phyloP scores from a whole-genome alignment of 1,140 invertebrate species.

The Vanessa tameamea region DNA sequence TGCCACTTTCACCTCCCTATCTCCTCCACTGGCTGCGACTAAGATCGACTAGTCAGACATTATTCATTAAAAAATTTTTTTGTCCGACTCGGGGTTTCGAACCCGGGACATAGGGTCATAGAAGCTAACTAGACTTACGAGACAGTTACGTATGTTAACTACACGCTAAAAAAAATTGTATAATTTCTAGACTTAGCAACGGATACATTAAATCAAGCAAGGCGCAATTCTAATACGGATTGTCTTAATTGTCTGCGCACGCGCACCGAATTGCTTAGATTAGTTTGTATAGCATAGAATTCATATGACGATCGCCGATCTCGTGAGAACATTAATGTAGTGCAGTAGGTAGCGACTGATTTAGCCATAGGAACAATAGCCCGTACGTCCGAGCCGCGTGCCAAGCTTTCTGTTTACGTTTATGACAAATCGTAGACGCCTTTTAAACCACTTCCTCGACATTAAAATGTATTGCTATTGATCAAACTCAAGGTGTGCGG shows the following conservation, averaged over 20 bases:
- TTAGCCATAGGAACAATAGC: constrained; percentile 47
- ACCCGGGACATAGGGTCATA: too few relatives aligned
- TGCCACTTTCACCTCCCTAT: too few relatives aligned
- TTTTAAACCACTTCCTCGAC: constrained; percentile 32
- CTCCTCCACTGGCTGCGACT: too few relatives aligned
- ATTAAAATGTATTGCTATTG: constrained; percentile 24
- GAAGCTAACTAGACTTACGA: too few relatives aligned
- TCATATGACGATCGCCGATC: constrained; percentile 25
- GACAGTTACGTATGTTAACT: background rate
- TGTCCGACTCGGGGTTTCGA: too few relatives aligned
- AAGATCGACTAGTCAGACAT: too few relatives aligned
- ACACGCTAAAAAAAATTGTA: background rate
- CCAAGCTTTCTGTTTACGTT: constrained; percentile 50
- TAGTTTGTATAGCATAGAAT: constrained; percentile 19
- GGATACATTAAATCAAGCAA: background rate
- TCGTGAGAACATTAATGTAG: constrained; percentile 27
- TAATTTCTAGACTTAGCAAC: background rate
- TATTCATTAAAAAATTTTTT: too few relatives aligned
- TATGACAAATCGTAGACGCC: constrained; percentile 43
- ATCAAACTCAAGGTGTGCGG: constrained; percentile 25
- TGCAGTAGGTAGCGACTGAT: constrained; percentile 39
- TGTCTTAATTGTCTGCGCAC: constrained; percentile 11
- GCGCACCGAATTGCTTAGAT: constrained; percentile 21
- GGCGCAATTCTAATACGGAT: background rate
- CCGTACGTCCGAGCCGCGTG: constrained; percentile 34